Percentiles rank a stretch among this genome's conserved stretches.
These are phyloP conservation scores for Oreochromis mossambicus DNA, from an alignment of 2,797 vertebrate species.

Conservation along the genomic window DNA sequence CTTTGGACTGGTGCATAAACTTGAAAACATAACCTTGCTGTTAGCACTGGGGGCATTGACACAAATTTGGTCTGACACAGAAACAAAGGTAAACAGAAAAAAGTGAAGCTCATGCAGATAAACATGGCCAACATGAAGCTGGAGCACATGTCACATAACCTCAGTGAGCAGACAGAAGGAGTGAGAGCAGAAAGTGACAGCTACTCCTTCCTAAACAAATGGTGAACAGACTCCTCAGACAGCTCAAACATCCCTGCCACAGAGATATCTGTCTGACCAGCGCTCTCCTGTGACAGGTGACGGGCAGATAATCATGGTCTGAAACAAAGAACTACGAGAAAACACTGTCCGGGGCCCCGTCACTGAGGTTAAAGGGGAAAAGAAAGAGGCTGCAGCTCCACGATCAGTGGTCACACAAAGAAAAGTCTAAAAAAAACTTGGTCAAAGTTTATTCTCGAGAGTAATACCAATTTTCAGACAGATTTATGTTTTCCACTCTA, in stretches of 20 bases:
- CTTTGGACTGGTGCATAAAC: background rate
- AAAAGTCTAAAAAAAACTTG: background rate
- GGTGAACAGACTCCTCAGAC: conserved; percentile 2
- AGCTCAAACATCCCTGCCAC: conserved; percentile 28
- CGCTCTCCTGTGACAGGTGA: conserved; percentile 10
- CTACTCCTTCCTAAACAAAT: conserved; percentile 66
- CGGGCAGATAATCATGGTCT: background rate
- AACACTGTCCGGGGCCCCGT: background rate
- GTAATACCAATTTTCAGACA: background rate
- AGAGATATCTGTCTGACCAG: background rate
- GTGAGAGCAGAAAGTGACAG: conserved; percentile 21
- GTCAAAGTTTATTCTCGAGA: fast-evolving
- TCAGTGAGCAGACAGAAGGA: conserved; percentile 3
- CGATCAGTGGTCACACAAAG: background rate
- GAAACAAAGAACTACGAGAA: background rate
- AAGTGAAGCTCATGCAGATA: background rate
- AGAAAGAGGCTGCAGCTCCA: background rate
- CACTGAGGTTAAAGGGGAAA: background rate
- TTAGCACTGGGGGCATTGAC: conserved; percentile 6
- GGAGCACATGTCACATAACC: background rate
- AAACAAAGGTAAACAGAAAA: background rate
- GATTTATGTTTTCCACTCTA: background rate
- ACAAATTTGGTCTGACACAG: conserved; percentile 4
- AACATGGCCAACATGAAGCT: background rate
- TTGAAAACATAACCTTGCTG: background rate